Percentiles rank a stretch among this genome's conserved stretches.
These are phyloP conservation scores for Pantherophis vulpinus DNA, from an alignment of 2,797 vertebrate genomes.

Conservation along the genomic window DNA sequence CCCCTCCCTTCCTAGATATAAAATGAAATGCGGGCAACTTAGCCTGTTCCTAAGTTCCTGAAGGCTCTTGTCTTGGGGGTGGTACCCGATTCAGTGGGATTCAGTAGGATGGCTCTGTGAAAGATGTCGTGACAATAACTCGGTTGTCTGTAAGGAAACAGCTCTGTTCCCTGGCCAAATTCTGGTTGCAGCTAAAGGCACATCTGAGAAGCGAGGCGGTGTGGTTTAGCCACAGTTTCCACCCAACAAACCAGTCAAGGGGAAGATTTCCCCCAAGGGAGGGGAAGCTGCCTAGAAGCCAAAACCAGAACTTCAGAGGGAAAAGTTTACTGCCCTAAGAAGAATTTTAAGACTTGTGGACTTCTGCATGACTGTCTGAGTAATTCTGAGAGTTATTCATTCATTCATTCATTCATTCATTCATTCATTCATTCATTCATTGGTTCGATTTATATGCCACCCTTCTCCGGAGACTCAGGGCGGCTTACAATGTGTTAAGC, in stretches of 20 bases:
- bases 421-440: too few relatives aligned
- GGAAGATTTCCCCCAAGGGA: background rate
- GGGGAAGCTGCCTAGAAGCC: background rate
- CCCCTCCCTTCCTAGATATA: background rate
- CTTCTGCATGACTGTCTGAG: background rate
- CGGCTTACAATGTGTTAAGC: too few relatives aligned
- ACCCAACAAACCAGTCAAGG: slow-evolving; percentile 7
- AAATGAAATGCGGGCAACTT: background rate
- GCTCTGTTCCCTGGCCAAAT: background rate
- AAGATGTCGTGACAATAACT: background rate
- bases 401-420: too few relatives aligned
- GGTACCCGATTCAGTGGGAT: too few relatives aligned
- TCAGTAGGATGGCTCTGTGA: background rate
- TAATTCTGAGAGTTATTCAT: background rate
- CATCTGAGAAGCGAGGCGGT: background rate
- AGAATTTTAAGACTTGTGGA: background rate
- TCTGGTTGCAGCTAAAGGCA: background rate
- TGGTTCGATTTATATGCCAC: too few relatives aligned
- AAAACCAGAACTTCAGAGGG: background rate
- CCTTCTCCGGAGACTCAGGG: too few relatives aligned
- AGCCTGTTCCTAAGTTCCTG: background rate
- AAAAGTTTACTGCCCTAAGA: background rate
- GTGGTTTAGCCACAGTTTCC: slow-evolving; percentile 16
- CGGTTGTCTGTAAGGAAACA: background rate
- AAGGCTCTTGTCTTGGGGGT: background rate